Conservation (phyloP, 2,797 vertebrate genomes). For the Dermochelys coriacea region DNA sequence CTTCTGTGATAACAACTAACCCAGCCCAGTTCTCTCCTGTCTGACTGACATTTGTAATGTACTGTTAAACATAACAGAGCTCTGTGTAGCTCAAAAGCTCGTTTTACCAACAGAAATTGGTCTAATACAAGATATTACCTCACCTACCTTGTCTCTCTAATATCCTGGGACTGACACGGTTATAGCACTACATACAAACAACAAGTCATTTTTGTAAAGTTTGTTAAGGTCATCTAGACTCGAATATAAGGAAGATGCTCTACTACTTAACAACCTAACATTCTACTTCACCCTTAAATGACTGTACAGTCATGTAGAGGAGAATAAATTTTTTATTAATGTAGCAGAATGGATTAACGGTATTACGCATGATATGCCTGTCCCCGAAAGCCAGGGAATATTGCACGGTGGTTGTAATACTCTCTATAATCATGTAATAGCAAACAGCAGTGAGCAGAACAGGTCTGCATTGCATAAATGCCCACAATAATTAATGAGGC, state of each 20-base stretch:
- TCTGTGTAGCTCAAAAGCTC: neutral
- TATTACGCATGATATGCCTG: accelerated
- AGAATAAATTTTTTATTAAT: neutral
- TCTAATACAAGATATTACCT: neutral
- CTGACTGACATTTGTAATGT: neutral
- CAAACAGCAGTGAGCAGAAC: neutral
- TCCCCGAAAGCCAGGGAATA: neutral
- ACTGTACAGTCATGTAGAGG: neutral
- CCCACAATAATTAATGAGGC: accelerated
- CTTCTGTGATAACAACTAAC: slow-evolving; percentile 10
- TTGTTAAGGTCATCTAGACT: neutral
- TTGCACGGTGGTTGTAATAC: neutral
- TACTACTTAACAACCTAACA: neutral
- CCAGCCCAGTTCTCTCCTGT: neutral
- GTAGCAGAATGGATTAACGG: neutral
- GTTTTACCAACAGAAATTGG: neutral
- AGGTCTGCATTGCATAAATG: neutral
- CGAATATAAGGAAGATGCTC: slow-evolving; percentile 14
- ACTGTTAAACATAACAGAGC: neutral
- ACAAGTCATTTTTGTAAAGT: slow-evolving; percentile 14
- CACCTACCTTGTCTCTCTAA: neutral
- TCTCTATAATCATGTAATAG: accelerated
- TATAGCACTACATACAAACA: neutral
- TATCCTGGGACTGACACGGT: neutral
- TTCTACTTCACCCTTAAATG: neutral